A percentile compares a stretch with the other conserved stretches of the same genome.
Conservation (phyloP, 2,888 invertebrate genomes). For the Neria commutata region DNA sequence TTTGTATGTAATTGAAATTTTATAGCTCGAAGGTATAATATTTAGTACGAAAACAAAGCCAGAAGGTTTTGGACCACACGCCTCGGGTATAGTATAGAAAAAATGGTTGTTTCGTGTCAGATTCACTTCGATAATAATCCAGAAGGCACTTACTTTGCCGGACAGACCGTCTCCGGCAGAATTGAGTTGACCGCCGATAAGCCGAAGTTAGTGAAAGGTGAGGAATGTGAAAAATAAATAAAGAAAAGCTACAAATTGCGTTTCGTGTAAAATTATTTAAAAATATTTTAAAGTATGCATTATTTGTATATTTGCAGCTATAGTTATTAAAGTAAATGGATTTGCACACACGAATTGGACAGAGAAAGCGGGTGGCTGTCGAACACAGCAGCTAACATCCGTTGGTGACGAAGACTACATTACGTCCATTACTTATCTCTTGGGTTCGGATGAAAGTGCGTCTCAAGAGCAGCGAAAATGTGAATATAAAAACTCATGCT, state of each 20-base stretch:
- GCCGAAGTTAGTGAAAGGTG: slow-evolving; percentile 41
- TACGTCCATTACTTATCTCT: slow-evolving; percentile 59
- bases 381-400: too few species aligned
- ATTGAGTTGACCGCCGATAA: slow-evolving; percentile 42
- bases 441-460: slow-evolving; percentile 62
- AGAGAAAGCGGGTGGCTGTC: not conserved
- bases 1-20: too few species aligned
- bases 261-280: too few species aligned
- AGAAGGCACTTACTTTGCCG: slow-evolving; percentile 50
- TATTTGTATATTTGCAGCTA: slow-evolving; percentile 26
- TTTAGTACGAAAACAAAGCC: too few species aligned
- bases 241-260: too few species aligned
- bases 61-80: too few species aligned
- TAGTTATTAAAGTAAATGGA: slow-evolving; percentile 40
- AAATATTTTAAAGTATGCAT: too few species aligned
- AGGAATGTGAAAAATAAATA: too few species aligned
- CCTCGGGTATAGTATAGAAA: too few species aligned
- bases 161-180: slow-evolving; percentile 49
- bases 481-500: too few species aligned
- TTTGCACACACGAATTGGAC: slow-evolving; percentile 47
- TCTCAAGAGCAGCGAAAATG: too few species aligned
- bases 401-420: slow-evolving; percentile 61
- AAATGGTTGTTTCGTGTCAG: slow-evolving; percentile 48
- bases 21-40: too few species aligned
- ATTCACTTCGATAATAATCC: slow-evolving; percentile 53